Evolutionary conservation across 2,888 invertebrate species (phyloP).

Genomic region (Zele albiditarsus): DNA sequence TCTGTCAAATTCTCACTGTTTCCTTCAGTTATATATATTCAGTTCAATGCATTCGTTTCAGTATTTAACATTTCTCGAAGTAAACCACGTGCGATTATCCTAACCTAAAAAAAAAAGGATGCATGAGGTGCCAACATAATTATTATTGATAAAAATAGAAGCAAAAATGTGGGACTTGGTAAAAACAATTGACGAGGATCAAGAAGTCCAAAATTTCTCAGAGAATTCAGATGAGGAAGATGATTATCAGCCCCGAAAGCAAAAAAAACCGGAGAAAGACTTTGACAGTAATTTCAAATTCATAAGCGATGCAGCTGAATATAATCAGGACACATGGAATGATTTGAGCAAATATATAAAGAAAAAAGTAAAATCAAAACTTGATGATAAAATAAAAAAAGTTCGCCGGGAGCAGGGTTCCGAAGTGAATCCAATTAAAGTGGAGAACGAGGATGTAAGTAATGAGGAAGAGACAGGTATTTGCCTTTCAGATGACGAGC

Average conservation of each 20-base stretch:
- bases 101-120: background rate
- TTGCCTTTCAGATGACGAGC: slow-evolving; percentile 86
- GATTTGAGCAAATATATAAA: slow-evolving; percentile 86
- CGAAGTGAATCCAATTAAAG: slow-evolving; percentile 59
- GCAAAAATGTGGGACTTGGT: slow-evolving; percentile 77
- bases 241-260: slow-evolving; percentile 88
- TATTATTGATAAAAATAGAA: background rate
- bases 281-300: slow-evolving; percentile 90
- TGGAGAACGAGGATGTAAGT: slow-evolving; percentile 46
- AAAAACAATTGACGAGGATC: slow-evolving; percentile 88
- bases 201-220: slow-evolving; percentile 86
- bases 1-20: no score
- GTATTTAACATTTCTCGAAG: background rate
- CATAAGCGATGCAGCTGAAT: slow-evolving; percentile 84
- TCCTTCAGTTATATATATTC: no score
- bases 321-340: slow-evolving; percentile 88
- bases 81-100: background rate
- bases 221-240: slow-evolving; percentile 87
- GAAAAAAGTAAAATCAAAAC: slow-evolving; percentile 84
- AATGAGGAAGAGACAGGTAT: slow-evolving; percentile 73
- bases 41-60: no score
- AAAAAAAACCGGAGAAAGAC: slow-evolving; percentile 82
- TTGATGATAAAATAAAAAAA: slow-evolving; percentile 89
- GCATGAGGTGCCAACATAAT: background rate
- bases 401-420: slow-evolving; percentile 57